Conservation (phyloP, 2,113 vertebrate genomes). For the Natator depressus region DNA sequence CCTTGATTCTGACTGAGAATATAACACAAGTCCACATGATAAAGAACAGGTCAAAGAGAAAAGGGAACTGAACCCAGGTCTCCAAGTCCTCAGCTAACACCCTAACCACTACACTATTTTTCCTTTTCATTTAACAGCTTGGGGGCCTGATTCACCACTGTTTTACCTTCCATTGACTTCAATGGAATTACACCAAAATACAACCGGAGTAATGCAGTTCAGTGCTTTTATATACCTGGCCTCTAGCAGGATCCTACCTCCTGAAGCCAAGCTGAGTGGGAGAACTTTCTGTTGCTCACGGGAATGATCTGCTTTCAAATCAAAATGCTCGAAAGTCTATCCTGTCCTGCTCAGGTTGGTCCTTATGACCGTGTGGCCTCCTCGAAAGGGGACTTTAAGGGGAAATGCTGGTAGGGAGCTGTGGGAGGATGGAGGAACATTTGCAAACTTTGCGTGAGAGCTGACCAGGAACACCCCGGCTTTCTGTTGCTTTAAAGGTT, state of each 20-base stretch:
- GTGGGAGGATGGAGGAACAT: slow-evolving; percentile 52
- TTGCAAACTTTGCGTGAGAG: slow-evolving; percentile 66
- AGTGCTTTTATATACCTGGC: neutral
- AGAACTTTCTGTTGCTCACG: slow-evolving; percentile 5
- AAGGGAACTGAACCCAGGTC: neutral
- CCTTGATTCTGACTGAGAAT: neutral
- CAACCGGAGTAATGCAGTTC: neutral
- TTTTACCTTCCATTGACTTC: slow-evolving; percentile 4
- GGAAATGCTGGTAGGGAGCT: slow-evolving; percentile 31
- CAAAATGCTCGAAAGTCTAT: neutral
- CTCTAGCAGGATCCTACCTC: neutral
- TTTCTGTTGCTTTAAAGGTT: slow-evolving; percentile 78
- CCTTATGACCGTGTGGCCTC: slow-evolving; percentile 19
- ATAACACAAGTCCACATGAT: neutral
- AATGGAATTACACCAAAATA: slow-evolving; percentile 11
- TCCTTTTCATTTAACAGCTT: neutral
- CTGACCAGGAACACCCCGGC: slow-evolving; percentile 69
- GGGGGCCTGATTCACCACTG: neutral
- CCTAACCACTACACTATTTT: neutral
- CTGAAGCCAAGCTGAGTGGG: neutral
- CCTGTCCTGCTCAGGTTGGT: neutral
- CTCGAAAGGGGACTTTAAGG: slow-evolving; percentile 12
- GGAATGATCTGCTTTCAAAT: slow-evolving; percentile 8
- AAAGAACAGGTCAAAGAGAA: neutral
- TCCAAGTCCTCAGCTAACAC: neutral